Percentiles rank a stretch among this genome's conserved stretches.
Conservation (phyloP, 1,140 invertebrate genomes). For the Drosophila insularis region DNA sequence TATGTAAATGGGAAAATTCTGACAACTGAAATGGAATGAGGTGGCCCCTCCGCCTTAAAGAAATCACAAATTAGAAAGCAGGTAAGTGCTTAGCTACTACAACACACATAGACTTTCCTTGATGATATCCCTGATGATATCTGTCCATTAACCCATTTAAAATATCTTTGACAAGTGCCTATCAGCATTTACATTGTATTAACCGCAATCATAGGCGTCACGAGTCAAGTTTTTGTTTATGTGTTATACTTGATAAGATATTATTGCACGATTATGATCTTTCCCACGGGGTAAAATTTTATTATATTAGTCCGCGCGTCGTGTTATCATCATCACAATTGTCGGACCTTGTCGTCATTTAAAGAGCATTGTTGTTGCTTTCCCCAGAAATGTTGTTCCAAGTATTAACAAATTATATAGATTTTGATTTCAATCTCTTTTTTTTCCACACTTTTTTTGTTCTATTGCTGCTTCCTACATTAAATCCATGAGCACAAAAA, state of each 20-base stretch:
- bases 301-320: not conserved
- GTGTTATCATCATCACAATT: not conserved
- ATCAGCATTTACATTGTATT: constrained; percentile 22
- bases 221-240: not conserved
- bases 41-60: not conserved
- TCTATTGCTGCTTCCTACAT: not conserved
- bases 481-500: not conserved
- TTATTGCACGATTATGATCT: constrained; percentile 6
- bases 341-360: constrained; percentile 5
- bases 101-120: not conserved
- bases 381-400: not conserved
- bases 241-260: constrained; percentile 17
- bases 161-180: not conserved
- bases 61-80: not conserved
- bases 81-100: too few species aligned
- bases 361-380: not conserved
- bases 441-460: too few species aligned
- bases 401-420: constrained; percentile 9
- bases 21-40: constrained; percentile 28
- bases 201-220: constrained; percentile 2
- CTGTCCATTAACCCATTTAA: not conserved
- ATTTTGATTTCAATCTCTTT: constrained; percentile 8
- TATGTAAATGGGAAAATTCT: constrained; percentile 34
- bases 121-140: constrained; percentile 1
- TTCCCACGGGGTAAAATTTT: constrained; percentile 26